Evolutionary conservation across 2,888 invertebrate genomes (phyloP), one percentile per base, ranked within the genome.

Genomic region (Ctena decussata): DNA sequence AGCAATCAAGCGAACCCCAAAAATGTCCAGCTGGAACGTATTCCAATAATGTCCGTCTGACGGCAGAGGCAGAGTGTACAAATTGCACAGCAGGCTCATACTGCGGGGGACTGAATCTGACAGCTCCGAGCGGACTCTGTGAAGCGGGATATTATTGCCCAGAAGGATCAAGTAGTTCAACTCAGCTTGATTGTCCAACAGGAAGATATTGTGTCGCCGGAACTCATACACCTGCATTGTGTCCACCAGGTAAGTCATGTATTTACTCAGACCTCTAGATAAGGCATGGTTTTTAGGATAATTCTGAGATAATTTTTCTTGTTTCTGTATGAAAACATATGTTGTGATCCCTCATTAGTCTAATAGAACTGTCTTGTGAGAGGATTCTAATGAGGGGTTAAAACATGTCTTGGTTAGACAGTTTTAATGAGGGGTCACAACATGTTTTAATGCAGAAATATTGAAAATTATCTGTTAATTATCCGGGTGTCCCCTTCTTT

Each of bases 141-240:
- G 89, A 84, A 77, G 93, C 92, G 11, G 94, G 94, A 8, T 95
- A 94, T 84, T 95, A 94, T 87, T 95, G 95, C 86, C 94, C 95
- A 12, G 85, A 84, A 46, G 77, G 87, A 11, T 93, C 95, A 1
- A 84, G 86, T 24, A 77, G 72, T 39, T 79, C 94, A 8, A 91
- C 92, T 24, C 85, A 90, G 77, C 82, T 94, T 3, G 89, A 91
- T 77, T 95, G 95, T 90, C 94, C 95, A 8, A 84, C 81, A 2
- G 95, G 95, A 11, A 82, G 88, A 60, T 95, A 90, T 89, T 95
- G 95, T 87, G 90, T 89, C 24, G 91, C 89, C 60, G 91, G 91
- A 41, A 94, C 93, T 77, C 85, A 85, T 46, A 87, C 87, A 8
- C 93, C 93, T 8, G 75, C 77, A 21, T 21, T 35, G 5, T 65